Evolutionary conservation across 2,797 vertebrate genomes (phyloP), one percentile per base, ranked within the genome.

Genomic region (Pseudomugil tenellus): DNA sequence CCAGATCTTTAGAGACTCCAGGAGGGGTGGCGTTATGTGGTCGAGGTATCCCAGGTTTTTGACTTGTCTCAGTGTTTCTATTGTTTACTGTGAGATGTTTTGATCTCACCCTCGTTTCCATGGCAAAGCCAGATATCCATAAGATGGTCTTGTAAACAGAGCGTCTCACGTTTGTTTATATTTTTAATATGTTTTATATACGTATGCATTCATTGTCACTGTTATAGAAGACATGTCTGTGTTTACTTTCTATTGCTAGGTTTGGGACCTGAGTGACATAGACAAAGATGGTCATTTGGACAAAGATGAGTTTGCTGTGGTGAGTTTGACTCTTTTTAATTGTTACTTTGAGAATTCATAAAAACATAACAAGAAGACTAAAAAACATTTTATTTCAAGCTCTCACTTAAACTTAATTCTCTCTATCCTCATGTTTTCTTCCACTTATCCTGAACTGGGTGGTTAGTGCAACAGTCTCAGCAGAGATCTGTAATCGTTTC

Each of bases 251-350:
- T 60, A 31, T 31, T 62, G 10, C 28, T 68, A 99, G 98, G 98
- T 99, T 61, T 99, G 98, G 98, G 98, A 99, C 86, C 95, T 99
- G 77, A 99, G 98, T 79, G 98, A 99, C 89, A 98, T 99, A 5
- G 98, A 99, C 86, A 98, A 98, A 92, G 98, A 99, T 28, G 98
- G 98, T 4, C 98, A 99, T 63, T 88, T 99, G 91, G 98, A 99
- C 91, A 96, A 89, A 84, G 98, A 99, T 4, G 98, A 99, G 76
- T 99, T 99, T 90, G 97, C 98, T 72, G 97, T 98, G 95, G 98
- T 98, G 84, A 87, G 96, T 81, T 35, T 39, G 9, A 3, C 28
- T 46, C 3, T 39, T 16, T 14, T 29, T n/a, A 6, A 1, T 7
- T 71, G 28, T 8, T 83, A 46, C 43, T n/a, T 8, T 46, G 8